phyloP scores from a whole-genome alignment of 2,113 vertebrate species.

The Indicator maculatus region DNA sequence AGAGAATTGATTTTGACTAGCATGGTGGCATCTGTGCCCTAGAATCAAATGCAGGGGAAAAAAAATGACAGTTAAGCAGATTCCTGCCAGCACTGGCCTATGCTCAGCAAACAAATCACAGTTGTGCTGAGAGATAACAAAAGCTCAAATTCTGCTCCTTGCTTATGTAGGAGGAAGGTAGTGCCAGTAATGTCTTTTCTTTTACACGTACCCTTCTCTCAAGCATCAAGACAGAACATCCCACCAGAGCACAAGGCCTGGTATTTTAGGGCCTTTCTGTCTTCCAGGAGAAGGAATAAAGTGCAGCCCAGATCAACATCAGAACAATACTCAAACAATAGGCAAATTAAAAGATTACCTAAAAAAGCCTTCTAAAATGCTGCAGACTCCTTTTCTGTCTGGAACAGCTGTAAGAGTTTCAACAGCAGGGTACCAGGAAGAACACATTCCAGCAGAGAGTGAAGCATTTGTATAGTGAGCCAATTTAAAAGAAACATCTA shows the following conservation, averaged over 20 bases:
- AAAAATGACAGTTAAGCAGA: neutral
- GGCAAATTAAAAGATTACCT: neutral
- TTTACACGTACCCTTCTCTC: neutral
- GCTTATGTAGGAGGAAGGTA: neutral
- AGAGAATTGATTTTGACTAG: constrained; percentile 85
- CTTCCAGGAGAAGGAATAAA: neutral
- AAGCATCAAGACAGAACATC: neutral
- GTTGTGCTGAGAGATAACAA: neutral
- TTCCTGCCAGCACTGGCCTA: neutral
- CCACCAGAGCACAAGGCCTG: neutral
- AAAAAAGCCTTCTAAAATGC: neutral
- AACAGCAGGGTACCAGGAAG: neutral
- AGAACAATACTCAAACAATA: neutral
- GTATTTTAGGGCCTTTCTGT: neutral
- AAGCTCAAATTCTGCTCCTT: neutral
- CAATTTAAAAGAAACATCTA: neutral
- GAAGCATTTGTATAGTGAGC: neutral
- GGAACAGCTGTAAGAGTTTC: neutral
- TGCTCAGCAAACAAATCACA: neutral
- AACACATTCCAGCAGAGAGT: neutral
- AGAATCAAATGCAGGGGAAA: neutral
- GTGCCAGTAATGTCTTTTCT: neutral
- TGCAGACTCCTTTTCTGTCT: neutral
- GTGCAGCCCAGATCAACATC: neutral
- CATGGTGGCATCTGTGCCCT: constrained; percentile 94